Base-by-base conservation (phyloP, 2,888 invertebrate genomes). In the Onthophagus sagittarius region DNA sequence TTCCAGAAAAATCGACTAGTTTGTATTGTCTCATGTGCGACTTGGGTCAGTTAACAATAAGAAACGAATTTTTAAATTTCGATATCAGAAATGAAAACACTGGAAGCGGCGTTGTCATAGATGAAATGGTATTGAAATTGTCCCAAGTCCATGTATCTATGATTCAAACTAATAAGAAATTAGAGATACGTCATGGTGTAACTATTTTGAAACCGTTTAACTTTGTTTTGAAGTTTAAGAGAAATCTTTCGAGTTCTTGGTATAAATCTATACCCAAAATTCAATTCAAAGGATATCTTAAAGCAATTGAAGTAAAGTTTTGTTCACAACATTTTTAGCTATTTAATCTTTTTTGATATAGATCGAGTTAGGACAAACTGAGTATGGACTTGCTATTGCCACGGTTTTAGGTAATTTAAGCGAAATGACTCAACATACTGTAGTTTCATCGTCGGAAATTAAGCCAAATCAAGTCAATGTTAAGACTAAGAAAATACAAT, bases 1-100 rank as follows among this genome's bases (percentile, higher is more conserved):
- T 98, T 15, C 99, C 99, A 0, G 92, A 94, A 81, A 92, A 93
- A 84, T 96, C 97, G 0, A 88, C 84, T 70, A 95, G 95, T 77
- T 85, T 85, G 13, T 90, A 94, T 78, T 95, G 93, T 0, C 84
- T 99, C 74, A 88, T 95, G 73, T 85, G 97, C 0, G 97, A 99
- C 87, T 90, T 99, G 81, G 97, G 98, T 80, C 88, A 90, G 74
- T 88, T 98, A 79, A 91, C 88, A 9, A 85, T 98, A 32, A 87
- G 87, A 62, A 97, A 96, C 84, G 86, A 87, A 32, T 92, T 92
- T 81, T 82, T 88, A 9, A 88, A 88, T 71, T 78, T 89, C 67
- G 84, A 87, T 9, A 84, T 87, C 15, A 81, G 78, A 70, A 82
- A 81, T 73, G 82, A 82, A 32, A 23, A 23, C 3, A 74, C 76